These are phyloP conservation scores for Nerophis lumbriciformis DNA, from an alignment of 2,113 vertebrate species.

Conservation along the genomic window DNA sequence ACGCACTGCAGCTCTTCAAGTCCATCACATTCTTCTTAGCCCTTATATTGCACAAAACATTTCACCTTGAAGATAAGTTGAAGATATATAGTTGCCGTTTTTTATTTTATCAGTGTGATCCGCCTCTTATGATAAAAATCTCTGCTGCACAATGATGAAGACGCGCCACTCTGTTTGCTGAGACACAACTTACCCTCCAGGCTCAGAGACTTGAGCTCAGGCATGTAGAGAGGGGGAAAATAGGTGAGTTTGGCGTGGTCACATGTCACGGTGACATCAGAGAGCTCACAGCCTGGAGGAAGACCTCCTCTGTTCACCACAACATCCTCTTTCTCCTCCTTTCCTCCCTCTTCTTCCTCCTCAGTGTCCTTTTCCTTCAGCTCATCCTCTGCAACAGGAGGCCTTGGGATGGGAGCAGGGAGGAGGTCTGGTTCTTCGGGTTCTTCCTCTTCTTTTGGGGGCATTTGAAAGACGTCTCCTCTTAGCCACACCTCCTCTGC, in stretches of 20 bases:
- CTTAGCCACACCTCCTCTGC: slow-evolving; percentile 63
- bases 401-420: slow-evolving; percentile 34
- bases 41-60: not conserved
- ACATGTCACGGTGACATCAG: slow-evolving; percentile 81
- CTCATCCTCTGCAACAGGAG: slow-evolving; percentile 31
- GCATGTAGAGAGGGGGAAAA: slow-evolving; percentile 82
- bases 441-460: slow-evolving; percentile 40
- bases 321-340: slow-evolving; percentile 5
- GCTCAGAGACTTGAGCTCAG: slow-evolving; percentile 81
- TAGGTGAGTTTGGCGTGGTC: slow-evolving; percentile 72
- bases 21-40: not conserved
- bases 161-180: slow-evolving; percentile 44
- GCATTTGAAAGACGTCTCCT: slow-evolving; percentile 75
- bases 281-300: slow-evolving; percentile 78
- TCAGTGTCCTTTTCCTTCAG: slow-evolving; percentile 17
- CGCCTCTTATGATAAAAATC: too few species aligned
- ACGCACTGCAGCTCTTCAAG: not conserved
- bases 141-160: not conserved
- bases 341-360: slow-evolving; percentile 16
- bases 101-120: not conserved
- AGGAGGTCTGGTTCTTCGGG: slow-evolving; percentile 31
- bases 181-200: slow-evolving; percentile 73
- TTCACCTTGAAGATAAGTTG: too few species aligned
- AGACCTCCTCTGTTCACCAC: slow-evolving; percentile 46
- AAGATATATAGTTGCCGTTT: too few species aligned